Evolutionary conservation across 1,140 invertebrate genomes (phyloP).

Genomic region (Venturia canescens): DNA sequence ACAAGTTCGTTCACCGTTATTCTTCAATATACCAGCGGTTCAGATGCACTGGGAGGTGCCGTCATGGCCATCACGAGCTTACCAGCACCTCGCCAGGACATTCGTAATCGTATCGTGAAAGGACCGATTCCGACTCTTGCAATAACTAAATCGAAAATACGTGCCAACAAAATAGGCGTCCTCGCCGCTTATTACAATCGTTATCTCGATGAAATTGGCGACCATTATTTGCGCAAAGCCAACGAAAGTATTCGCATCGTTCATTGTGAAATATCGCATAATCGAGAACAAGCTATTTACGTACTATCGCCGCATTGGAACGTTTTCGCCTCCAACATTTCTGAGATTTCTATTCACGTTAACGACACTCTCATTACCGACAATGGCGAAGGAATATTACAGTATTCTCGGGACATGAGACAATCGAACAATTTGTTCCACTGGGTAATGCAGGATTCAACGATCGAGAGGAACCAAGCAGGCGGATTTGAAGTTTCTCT

Average conservation of each 20-base stretch:
- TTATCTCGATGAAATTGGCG: constrained; percentile 88
- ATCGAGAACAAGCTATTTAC: constrained; percentile 87
- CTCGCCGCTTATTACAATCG: constrained; percentile 93
- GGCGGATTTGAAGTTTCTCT: constrained; percentile 91
- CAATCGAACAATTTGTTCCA: constrained; percentile 97
- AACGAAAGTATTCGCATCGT: constrained; percentile 91
- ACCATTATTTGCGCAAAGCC: constrained; percentile 90
- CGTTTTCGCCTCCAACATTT: constrained; percentile 87
- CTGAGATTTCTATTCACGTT: constrained; percentile 90
- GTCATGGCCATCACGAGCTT: constrained; percentile 90
- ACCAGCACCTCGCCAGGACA: constrained; percentile 80
- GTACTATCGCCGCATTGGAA: constrained; percentile 91
- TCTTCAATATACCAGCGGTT: constrained; percentile 89
- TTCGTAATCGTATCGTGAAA: constrained; percentile 83
- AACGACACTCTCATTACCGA: constrained; percentile 90
- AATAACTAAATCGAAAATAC: constrained; percentile 85
- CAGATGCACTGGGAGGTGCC: constrained; percentile 86
- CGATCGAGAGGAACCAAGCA: constrained; percentile 88
- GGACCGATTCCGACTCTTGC: constrained; percentile 87
- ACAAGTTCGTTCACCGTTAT: constrained; percentile 90
- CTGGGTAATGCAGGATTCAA: constrained; percentile 92
- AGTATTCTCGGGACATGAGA: constrained; percentile 92
- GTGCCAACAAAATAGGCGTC: constrained; percentile 88
- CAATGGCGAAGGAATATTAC: constrained; percentile 90
- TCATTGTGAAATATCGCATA: constrained; percentile 88